Evolutionary conservation across 2,888 invertebrate genomes (phyloP), one percentile per base, ranked within the genome.

Genomic region (Glaucopsyche alexis): DNA sequence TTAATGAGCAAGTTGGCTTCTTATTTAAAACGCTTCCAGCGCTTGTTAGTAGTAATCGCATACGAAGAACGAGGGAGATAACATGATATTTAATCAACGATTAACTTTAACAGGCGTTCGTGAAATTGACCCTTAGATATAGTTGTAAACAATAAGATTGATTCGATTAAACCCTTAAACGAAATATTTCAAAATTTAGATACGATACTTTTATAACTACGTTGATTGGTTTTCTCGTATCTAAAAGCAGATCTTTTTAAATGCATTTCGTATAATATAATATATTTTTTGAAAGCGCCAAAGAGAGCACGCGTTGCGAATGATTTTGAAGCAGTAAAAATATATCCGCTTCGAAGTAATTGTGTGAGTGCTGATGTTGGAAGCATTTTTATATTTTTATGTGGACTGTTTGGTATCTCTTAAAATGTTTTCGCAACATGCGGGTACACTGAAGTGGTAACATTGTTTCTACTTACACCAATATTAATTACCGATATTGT

Each of bases 311-410:
- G 77, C 76, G 79, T 79, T 79, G 47, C 19, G 81, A 84, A 83
- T 84, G 82, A 80, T 83, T 84, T 84, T 81, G 79, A 79, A 83
- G 82, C 81, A 83, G 83, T 84, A 84, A 85, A 83, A 85, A 82
- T 82, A 82, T 81, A 80, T 49, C 49, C 78, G 80, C 82, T 84
- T 78, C 79, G 80, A 83, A 80, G 82, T 79, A 85, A 85, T 82
- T 83, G 82, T 83, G 80, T 79, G 80, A 82, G 79, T 79, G 79
- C 80, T 82, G 80, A 83, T 78, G 81, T 79, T 80, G 77, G 78
- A 81, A 71, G 73, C 75, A 74, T 77, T 65, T 50, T 72, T 42
- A 66, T 66, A 66, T 42, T 52, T 67, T 42, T 67, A 50, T 66
- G 50, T 29, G 50, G 29, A 49, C n/a, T 65, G 40, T 40, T 65